phyloP scores from a whole-genome alignment of 2,888 invertebrate genomes.

The Protonemura montana region DNA sequence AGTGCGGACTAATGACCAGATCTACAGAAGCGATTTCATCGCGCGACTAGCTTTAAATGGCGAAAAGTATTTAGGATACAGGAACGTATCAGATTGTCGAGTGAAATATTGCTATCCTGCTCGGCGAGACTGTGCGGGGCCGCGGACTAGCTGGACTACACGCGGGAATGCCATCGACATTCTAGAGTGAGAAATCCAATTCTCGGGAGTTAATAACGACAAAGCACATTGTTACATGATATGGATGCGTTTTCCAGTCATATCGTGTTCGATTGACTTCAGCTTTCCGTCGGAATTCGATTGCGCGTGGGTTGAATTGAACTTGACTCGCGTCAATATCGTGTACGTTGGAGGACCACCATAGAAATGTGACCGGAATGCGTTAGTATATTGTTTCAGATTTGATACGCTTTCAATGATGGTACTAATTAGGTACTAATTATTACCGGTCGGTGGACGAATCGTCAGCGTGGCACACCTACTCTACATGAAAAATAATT shows the following conservation, averaged over 20 bases:
- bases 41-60: background rate
- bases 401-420: background rate
- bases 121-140: background rate
- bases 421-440: background rate
- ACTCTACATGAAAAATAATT: background rate
- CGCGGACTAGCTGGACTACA: background rate
- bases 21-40: background rate
- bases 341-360: background rate
- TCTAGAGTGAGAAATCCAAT: background rate
- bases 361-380: background rate
- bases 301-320: background rate
- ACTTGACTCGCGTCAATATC: background rate
- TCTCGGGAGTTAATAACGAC: background rate
- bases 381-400: background rate
- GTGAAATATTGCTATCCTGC: background rate
- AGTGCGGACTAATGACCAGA: constrained; percentile 20
- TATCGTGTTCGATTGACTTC: background rate
- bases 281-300: background rate
- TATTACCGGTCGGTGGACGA: background rate
- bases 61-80: constrained; percentile 22
- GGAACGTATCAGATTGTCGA: background rate
- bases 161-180: background rate
- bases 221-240: background rate
- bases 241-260: background rate
- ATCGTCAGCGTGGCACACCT: background rate